Evolutionary conservation across 2,888 invertebrate species (phyloP), one percentile per base, ranked within the genome.

Genomic region (Lepas anatifera): DNA sequence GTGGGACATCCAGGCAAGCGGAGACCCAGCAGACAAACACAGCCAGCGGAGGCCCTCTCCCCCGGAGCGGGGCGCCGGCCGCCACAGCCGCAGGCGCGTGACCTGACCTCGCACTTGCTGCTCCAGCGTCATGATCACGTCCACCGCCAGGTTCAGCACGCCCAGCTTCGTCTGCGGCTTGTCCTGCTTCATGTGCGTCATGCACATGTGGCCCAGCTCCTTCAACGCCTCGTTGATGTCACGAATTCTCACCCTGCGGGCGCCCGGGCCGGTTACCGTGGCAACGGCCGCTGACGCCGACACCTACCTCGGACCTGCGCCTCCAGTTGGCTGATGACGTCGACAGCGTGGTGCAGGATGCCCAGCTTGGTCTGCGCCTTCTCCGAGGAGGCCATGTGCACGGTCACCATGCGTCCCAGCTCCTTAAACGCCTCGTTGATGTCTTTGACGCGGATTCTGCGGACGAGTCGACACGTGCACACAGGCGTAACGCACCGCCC

Each of bases 151-250:
- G 81, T 98, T 98, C 74, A 98, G 87, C 76, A 98, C 96, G 76
- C 96, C 96, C 71, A 98, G 86, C 83, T 99, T 98, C 71, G 98
- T 99, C 83, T 97, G 95, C 74, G 95, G 95, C 82, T 98, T 96
- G 81, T 96, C 97, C 72, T 92, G 93, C 83, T 94, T 94, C 71
- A 95, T 84, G 81, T 98, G 97, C 76, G 95, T 89, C 88, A 95
- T 94, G 80, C 96, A 96, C 96, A 98, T 98, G 77, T 95, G 85
- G 11, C 98, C 98, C 72, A 98, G 85, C 83, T 99, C 98, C 82
- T 98, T 99, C 74, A 98, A 86, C 72, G 98, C 98, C 81, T 97
- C 96, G 82, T 99, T 98, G 80, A 98, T 98, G 81, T 98, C 98
- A 76, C 97, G 87, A 81, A 99, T 98, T 78, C 98, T 89, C 85